Conservation (phyloP, 1,140 invertebrate genomes). For the Pomacea maculata region DNA sequence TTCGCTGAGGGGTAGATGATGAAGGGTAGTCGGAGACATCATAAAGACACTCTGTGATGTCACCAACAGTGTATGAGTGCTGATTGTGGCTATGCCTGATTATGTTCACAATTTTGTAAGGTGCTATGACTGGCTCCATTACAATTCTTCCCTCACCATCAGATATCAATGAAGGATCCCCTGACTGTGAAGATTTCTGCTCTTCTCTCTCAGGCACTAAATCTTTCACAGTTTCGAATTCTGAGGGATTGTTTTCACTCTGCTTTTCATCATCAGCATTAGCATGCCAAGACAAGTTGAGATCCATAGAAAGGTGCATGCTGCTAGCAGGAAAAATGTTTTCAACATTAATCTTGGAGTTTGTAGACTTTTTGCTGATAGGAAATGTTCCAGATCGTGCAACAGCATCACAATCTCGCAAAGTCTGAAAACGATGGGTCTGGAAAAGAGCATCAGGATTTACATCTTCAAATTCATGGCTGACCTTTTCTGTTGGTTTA, state of each 20-base stretch:
- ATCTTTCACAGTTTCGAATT: constrained; percentile 6
- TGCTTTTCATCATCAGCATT: constrained; percentile 14
- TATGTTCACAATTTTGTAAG: constrained; percentile 30
- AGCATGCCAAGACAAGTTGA: constrained; percentile 9
- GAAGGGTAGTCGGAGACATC: constrained; percentile 6
- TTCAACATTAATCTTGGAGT: constrained; percentile 32
- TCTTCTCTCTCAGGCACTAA: background rate
- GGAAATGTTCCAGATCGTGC: constrained; percentile 55
- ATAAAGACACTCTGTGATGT: constrained; percentile 33
- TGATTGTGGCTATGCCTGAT: constrained; percentile 4
- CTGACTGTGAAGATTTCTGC: constrained; percentile 5
- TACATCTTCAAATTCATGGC: constrained; percentile 57
- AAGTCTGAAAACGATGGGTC: constrained; percentile 43
- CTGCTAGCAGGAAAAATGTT: constrained; percentile 25
- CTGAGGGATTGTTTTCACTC: constrained; percentile 12
- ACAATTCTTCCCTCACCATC: constrained; percentile 8
- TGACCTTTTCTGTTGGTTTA: background rate
- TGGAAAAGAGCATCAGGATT: constrained; percentile 42
- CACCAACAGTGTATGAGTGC: constrained; percentile 22
- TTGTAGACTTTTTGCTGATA: constrained; percentile 36
- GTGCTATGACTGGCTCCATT: constrained; percentile 1
- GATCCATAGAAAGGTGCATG: constrained; percentile 6
- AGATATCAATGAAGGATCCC: constrained; percentile 8
- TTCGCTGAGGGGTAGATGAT: background rate
- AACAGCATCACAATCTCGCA: constrained; percentile 47